Conservation (phyloP, 2,888 invertebrate genomes). For the Drosophila mercatorum region DNA sequence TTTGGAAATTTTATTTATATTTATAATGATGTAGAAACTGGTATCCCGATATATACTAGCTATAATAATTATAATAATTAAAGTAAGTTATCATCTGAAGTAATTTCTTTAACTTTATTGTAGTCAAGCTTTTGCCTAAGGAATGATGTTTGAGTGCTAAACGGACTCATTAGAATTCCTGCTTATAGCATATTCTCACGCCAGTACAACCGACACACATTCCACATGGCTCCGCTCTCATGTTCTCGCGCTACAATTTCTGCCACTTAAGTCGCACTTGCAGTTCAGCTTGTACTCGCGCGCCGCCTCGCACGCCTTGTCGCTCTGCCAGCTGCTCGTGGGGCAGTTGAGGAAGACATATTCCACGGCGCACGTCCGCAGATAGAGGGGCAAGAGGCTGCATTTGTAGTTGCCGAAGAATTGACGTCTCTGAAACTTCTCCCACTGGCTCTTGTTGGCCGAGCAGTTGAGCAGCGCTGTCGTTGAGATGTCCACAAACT, state of each 20-base stretch:
- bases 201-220: too few relatives aligned
- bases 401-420: constrained; percentile 27
- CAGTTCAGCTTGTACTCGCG: constrained; percentile 41
- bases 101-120: too few relatives aligned
- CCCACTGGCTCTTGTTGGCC: constrained; percentile 5
- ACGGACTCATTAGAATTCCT: too few relatives aligned
- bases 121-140: too few relatives aligned
- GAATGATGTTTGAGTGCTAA: too few relatives aligned
- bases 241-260: constrained; percentile 5
- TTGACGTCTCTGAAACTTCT: constrained; percentile 5
- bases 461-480: constrained; percentile 49
- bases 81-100: too few relatives aligned
- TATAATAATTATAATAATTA: too few relatives aligned
- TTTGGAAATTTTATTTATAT: too few relatives aligned
- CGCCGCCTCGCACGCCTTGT: constrained; percentile 43
- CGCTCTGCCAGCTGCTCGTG: constrained; percentile 47
- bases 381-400: constrained; percentile 34
- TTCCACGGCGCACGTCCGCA: constrained; percentile 39
- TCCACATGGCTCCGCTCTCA: background rate
- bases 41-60: too few relatives aligned
- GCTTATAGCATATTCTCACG: background rate
- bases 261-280: constrained; percentile 14
- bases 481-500: constrained; percentile 42
- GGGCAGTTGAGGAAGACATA: constrained; percentile 56
- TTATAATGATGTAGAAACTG: too few relatives aligned